Percentiles rank a stretch among this genome's conserved stretches.
These are phyloP conservation scores for Agonopterix alstromeriana DNA, from an alignment of 2,888 invertebrate species.

Conservation along the genomic window DNA sequence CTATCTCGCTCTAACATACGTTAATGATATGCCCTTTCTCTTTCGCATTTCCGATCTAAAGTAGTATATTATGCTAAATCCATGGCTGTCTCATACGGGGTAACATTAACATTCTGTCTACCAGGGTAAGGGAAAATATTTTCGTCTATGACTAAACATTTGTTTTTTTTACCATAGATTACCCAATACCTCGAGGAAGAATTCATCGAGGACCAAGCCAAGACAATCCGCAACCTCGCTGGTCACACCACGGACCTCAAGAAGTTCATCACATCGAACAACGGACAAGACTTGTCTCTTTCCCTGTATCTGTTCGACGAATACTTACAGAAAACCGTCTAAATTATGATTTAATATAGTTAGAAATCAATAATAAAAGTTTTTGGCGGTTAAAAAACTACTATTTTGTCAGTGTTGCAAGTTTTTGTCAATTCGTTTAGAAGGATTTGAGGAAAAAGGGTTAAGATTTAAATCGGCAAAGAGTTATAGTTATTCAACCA, in stretches of 20 bases:
- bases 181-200: slow-evolving; percentile 87
- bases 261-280: slow-evolving; percentile 74
- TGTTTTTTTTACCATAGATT: slow-evolving; percentile 47
- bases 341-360: slow-evolving; percentile 18
- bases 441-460: background rate
- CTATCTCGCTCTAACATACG: no score
- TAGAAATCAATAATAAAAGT: slow-evolving; percentile 2
- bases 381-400: background rate
- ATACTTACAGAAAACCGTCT: slow-evolving; percentile 61
- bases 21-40: no score
- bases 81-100: no score
- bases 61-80: no score
- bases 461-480: background rate
- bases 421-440: background rate
- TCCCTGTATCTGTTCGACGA: slow-evolving; percentile 87
- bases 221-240: slow-evolving; percentile 81
- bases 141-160: background rate
- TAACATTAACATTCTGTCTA: no score
- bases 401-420: background rate
- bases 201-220: slow-evolving; percentile 82
- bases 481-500: background rate
- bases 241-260: slow-evolving; percentile 85
- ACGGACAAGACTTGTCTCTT: slow-evolving; percentile 77
- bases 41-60: no score
- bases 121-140: no score